Evolutionary conservation across 2,797 vertebrate genomes (phyloP).

Genomic region (Merluccius polli): DNA sequence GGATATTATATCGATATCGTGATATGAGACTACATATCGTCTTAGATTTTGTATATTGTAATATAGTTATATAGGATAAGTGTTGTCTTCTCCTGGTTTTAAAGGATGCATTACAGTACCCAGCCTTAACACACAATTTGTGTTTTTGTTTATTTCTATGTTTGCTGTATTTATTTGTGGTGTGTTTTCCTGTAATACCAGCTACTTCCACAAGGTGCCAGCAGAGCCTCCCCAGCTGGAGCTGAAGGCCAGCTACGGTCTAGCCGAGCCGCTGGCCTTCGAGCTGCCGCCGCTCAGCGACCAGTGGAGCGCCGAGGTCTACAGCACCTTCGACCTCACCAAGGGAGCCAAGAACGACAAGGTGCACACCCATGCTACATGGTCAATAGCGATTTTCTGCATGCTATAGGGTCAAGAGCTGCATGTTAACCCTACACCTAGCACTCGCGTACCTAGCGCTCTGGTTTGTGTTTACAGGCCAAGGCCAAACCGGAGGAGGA

Average conservation of each 20-base stretch:
- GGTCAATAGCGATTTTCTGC: neutral
- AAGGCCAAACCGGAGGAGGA: slow-evolving; percentile 90
- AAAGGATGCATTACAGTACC: no score
- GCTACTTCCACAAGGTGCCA: slow-evolving; percentile 97
- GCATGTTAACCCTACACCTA: no score
- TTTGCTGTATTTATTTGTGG: slow-evolving; percentile 54
- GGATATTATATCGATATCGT: no score
- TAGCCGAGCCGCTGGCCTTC: slow-evolving; percentile 87
- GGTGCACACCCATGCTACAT: slow-evolving; percentile 59
- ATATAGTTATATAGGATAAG: no score
- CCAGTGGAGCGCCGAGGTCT: slow-evolving; percentile 83
- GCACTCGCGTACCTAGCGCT: no score
- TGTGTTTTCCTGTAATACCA: slow-evolving; percentile 38
- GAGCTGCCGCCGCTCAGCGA: slow-evolving; percentile 81
- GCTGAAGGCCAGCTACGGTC: slow-evolving; percentile 92
- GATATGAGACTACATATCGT: no score
- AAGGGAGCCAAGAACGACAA: slow-evolving; percentile 88
- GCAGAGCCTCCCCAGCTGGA: slow-evolving; percentile 88
- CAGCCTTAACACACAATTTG: no score
- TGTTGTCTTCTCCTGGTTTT: no score
- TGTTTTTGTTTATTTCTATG: no score
- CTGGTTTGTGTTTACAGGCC: slow-evolving; percentile 58
- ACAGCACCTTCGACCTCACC: slow-evolving; percentile 92
- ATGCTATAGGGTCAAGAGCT: neutral
- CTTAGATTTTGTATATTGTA: no score